Percentiles rank a stretch among this genome's conserved stretches.
These are phyloP conservation scores for Styela clava DNA, from an alignment of 23 tunicate species.

Conservation along the genomic window DNA sequence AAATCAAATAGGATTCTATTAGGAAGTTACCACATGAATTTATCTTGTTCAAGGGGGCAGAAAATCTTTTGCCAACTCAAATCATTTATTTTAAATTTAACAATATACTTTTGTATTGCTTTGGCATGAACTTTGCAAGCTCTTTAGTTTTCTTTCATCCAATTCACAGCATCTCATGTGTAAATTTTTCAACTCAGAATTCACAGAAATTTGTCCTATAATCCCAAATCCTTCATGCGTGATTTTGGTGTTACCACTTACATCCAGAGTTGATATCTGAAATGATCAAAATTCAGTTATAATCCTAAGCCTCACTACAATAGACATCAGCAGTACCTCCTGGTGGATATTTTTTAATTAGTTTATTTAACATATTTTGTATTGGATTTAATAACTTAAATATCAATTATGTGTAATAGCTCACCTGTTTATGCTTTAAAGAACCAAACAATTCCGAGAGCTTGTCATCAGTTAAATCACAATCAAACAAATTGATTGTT, in stretches of 20 bases:
- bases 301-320: not conserved
- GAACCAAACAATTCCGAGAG: not conserved
- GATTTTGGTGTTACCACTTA: not conserved
- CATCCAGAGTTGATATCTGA: not conserved
- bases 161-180: not conserved
- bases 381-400: too few relatives aligned
- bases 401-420: too few relatives aligned
- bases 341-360: too few relatives aligned
- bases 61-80: too few relatives aligned
- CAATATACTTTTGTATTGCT: not conserved
- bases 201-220: not conserved
- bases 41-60: too few relatives aligned
- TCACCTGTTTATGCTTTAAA: not conserved
- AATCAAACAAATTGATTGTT: not conserved
- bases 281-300: not conserved
- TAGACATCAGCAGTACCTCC: not conserved
- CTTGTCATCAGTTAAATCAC: not conserved
- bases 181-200: not conserved
- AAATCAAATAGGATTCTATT: too few relatives aligned
- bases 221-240: not conserved
- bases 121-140: not conserved
- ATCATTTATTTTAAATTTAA: too few relatives aligned
- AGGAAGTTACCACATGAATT: too few relatives aligned
- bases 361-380: too few relatives aligned
- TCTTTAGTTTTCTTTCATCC: too few relatives aligned